Percentiles rank a stretch among this genome's conserved stretches.
These are phyloP conservation scores for Antheraea assamensis DNA, from an alignment of 2,888 invertebrate species.

Conservation along the genomic window DNA sequence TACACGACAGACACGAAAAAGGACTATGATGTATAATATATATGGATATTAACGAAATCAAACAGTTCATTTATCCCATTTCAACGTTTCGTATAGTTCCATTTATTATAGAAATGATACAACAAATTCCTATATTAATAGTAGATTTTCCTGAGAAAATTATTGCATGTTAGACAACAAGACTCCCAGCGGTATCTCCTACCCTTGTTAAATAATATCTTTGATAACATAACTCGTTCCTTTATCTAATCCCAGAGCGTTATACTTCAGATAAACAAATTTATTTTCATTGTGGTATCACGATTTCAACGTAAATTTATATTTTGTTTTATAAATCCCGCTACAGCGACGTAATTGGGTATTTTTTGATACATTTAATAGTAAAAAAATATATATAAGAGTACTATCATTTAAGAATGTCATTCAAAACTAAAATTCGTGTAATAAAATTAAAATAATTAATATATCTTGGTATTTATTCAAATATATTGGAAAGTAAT, in stretches of 20 bases:
- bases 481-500: too few species aligned
- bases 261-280: conserved; percentile 50
- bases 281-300: conserved; percentile 41
- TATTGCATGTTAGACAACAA: conserved; percentile 9
- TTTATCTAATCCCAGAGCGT: conserved; percentile 51
- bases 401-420: neutral
- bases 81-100: neutral
- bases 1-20: too few species aligned
- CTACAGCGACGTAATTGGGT: neutral
- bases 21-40: too few species aligned
- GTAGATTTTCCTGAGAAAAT: conserved; percentile 1
- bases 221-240: conserved; percentile 44
- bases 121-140: neutral
- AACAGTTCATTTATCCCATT: neutral
- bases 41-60: too few species aligned
- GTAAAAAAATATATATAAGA: too few species aligned
- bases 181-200: conserved; percentile 30
- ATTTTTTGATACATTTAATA: neutral
- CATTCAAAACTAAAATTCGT: neutral
- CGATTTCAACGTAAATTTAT: conserved; percentile 31
- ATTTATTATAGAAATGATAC: neutral
- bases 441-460: neutral
- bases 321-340: neutral
- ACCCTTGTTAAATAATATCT: conserved; percentile 37
- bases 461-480: too few species aligned